These are phyloP conservation scores for Eutolmus rufibarbis DNA, from an alignment of 2,888 invertebrate species.

Conservation along the genomic window DNA sequence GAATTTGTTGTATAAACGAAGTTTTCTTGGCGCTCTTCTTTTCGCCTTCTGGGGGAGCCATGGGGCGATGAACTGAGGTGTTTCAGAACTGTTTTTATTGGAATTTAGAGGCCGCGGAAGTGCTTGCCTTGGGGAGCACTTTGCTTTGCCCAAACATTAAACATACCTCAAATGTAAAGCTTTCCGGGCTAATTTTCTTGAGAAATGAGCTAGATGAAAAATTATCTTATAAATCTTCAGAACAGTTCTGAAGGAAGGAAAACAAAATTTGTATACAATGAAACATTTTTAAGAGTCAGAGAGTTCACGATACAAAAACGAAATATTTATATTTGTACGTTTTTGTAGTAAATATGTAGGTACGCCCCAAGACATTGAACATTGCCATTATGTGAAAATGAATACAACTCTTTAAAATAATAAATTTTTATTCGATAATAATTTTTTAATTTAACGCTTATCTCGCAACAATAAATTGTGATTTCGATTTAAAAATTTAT, in stretches of 20 bases:
- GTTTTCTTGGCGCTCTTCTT: not conserved
- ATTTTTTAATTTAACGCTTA: too few species aligned
- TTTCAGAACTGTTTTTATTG: not conserved
- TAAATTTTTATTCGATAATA: too few species aligned
- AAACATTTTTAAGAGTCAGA: too few species aligned
- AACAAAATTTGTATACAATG: not conserved
- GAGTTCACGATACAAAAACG: too few species aligned
- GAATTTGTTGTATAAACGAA: constrained; percentile 2
- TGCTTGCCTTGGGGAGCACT: not conserved
- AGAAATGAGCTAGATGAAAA: not conserved
- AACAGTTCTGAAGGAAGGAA: not conserved
- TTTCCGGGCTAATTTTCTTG: not conserved
- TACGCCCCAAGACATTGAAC: too few species aligned
- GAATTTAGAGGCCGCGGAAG: not conserved
- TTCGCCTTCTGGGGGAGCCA: not conserved
- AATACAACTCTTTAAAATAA: too few species aligned
- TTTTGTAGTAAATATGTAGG: too few species aligned
- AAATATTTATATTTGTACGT: too few species aligned
- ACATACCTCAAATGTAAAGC: not conserved
- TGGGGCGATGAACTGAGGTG: not conserved
- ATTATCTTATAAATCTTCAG: not conserved
- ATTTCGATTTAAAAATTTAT: too few species aligned
- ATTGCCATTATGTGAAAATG: too few species aligned
- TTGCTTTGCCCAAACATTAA: not conserved
- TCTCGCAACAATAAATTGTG: too few species aligned